Conservation (phyloP, 1,140 invertebrate genomes). For the Brachionus rubens region DNA sequence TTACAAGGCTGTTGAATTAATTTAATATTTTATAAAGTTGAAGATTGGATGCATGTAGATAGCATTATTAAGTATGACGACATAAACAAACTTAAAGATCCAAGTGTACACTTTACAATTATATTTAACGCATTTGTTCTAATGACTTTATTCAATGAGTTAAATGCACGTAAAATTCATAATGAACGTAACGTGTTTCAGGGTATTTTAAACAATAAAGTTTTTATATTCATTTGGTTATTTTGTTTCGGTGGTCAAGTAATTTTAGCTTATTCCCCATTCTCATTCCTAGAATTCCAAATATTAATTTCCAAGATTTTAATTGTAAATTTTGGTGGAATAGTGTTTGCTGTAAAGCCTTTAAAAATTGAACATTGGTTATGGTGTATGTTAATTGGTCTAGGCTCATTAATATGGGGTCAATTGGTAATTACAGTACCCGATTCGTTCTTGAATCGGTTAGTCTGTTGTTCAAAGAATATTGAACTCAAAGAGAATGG, state of each 20-base stretch:
- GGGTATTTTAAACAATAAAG: constrained; percentile 87
- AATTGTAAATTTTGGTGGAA: constrained; percentile 92
- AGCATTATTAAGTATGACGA: constrained; percentile 66
- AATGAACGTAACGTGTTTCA: constrained; percentile 94
- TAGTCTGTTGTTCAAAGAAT: too few relatives aligned
- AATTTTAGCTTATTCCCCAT: constrained; percentile 23
- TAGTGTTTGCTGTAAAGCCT: constrained; percentile 87
- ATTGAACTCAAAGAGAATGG: too few relatives aligned
- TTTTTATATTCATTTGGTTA: constrained; percentile 97
- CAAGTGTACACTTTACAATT: constrained; percentile 94
- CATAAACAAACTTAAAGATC: constrained; percentile 65
- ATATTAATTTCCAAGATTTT: constrained; percentile 73
- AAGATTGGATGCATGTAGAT: constrained; percentile 85
- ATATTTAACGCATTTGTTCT: constrained; percentile 99
- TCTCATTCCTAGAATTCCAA: too few relatives aligned
- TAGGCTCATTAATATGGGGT: constrained; percentile 92
- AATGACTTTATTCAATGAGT: constrained; percentile 99
- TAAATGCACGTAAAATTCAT: constrained; percentile 98
- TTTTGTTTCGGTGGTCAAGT: constrained; percentile 87
- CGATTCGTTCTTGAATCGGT: too few relatives aligned
- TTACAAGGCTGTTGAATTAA: too few relatives aligned
- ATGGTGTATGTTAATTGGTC: constrained; percentile 95
- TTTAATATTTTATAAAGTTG: constrained; percentile 59
- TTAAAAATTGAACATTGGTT: constrained; percentile 92
- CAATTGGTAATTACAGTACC: constrained; percentile 66